A percentile compares a stretch with the other conserved stretches of the same genome.
These are phyloP conservation scores for Catharus ustulatus DNA, from an alignment of 2,797 vertebrate species.

Conservation along the genomic window DNA sequence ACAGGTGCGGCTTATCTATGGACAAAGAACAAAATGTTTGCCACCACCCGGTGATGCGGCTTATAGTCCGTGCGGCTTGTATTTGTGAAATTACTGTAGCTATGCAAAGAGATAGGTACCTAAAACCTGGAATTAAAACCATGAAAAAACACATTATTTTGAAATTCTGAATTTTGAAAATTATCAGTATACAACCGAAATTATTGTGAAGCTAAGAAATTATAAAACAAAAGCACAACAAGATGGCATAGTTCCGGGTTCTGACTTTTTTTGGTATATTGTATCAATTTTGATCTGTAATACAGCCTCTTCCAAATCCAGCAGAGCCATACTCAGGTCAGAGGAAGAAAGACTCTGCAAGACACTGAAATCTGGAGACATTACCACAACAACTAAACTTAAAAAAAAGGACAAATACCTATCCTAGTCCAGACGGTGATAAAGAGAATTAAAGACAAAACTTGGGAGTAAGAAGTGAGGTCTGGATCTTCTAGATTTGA, in stretches of 20 bases:
- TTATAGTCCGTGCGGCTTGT: too few species aligned
- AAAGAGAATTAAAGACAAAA: background rate
- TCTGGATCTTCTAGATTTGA: background rate
- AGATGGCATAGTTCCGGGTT: background rate
- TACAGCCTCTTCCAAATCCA: background rate
- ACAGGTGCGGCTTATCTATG: too few species aligned
- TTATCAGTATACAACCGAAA: accelerated
- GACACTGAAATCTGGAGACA: background rate
- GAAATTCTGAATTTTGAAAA: background rate
- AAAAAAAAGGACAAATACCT: background rate
- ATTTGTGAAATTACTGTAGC: background rate
- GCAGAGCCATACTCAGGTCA: background rate
- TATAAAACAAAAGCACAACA: background rate
- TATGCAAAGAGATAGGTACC: background rate
- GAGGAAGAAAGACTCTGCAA: background rate
- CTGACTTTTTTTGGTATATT: background rate
- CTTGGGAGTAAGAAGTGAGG: background rate
- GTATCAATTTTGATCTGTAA: background rate
- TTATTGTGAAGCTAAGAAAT: background rate
- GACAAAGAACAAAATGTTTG: too few species aligned
- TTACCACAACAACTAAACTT: background rate
- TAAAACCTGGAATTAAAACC: background rate
- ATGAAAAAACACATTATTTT: accelerated
- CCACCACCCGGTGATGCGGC: too few species aligned
- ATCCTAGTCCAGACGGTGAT: background rate